Evolutionary conservation across 2,797 vertebrate genomes (phyloP).

Genomic region (Nasua narica): DNA sequence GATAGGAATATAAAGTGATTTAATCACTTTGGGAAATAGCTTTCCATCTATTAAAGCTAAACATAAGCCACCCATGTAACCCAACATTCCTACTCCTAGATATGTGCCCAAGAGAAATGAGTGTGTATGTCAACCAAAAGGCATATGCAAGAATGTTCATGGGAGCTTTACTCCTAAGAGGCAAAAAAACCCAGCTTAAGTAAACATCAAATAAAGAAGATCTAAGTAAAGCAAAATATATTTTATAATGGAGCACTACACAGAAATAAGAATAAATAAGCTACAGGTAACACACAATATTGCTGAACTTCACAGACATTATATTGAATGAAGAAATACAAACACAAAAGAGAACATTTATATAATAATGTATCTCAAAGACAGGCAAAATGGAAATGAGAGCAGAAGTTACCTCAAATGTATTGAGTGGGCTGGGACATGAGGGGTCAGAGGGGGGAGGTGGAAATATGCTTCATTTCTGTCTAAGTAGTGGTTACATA

Average conservation of each 20-base stretch:
- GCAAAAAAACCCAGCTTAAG: not conserved
- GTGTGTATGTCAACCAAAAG: not conserved
- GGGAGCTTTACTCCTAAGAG: not conserved
- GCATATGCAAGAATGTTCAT: not conserved
- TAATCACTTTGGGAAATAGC: not conserved
- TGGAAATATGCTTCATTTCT: not conserved
- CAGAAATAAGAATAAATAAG: not conserved
- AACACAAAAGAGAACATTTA: not conserved
- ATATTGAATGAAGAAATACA: not conserved
- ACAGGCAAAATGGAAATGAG: not conserved
- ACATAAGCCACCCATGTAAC: not conserved
- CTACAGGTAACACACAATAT: not conserved
- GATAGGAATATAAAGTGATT: not conserved
- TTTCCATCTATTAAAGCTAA: not conserved
- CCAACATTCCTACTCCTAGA: not conserved
- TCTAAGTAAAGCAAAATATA: not conserved
- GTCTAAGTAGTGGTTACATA: not conserved
- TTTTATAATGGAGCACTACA: not conserved
- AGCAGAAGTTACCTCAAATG: not conserved
- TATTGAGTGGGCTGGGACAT: no score
- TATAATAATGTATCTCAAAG: not conserved
- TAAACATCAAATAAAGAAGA: not conserved
- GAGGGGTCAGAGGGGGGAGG: not conserved
- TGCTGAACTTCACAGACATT: not conserved
- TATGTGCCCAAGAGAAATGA: not conserved